phyloP scores from a whole-genome alignment of 2,888 invertebrate genomes.

The Papilio demoleus region DNA sequence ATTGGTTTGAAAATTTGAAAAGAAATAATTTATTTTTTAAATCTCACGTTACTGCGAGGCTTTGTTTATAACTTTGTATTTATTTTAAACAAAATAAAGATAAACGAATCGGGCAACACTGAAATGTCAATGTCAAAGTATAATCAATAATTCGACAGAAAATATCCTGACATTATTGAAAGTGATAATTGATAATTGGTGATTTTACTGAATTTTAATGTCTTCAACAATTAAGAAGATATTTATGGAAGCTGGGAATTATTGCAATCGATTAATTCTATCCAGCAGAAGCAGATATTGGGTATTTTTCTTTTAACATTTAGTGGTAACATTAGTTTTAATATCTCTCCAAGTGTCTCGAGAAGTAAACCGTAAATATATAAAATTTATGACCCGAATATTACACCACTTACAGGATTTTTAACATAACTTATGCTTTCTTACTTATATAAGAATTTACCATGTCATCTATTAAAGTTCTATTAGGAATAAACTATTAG shows the following conservation, averaged over 20 bases:
- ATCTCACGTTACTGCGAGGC: no score
- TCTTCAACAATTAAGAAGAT: constrained; percentile 67
- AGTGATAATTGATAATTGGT: constrained; percentile 24
- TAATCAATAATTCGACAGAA: constrained; percentile 40
- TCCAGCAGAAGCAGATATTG: constrained; percentile 58
- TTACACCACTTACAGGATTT: not conserved
- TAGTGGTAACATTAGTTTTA: constrained; percentile 2
- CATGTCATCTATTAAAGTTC: not conserved
- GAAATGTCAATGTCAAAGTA: constrained; percentile 39
- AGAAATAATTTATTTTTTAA: no score
- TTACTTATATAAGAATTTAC: not conserved
- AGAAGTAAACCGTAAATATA: not conserved
- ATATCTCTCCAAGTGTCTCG: constrained; percentile 7
- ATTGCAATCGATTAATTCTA: constrained; percentile 60
- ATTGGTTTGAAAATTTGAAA: no score
- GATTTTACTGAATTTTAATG: constrained; percentile 53
- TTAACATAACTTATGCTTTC: not conserved
- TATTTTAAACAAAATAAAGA: not conserved
- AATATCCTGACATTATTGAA: constrained; percentile 35
- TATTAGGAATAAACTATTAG: not conserved
- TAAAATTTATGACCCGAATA: not conserved
- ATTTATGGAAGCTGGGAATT: constrained; percentile 60
- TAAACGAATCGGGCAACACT: constrained; percentile 50
- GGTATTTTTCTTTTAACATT: constrained; percentile 59
- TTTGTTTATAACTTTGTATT: not conserved